These are phyloP conservation scores for Ecliptopera silaceata DNA, from an alignment of 2,888 invertebrate species.

Conservation along the genomic window DNA sequence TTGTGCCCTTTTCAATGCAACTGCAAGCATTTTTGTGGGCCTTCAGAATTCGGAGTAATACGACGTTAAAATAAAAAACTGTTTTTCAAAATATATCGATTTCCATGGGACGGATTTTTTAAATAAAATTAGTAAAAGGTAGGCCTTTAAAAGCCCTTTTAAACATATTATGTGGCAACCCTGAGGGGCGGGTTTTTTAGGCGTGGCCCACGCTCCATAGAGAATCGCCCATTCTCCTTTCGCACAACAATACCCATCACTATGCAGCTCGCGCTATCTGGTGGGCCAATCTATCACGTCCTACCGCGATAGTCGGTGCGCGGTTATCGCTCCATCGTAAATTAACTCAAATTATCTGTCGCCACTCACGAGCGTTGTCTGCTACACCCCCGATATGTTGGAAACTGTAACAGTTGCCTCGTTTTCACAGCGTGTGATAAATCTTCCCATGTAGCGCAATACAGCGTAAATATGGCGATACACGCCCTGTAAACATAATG, in stretches of 20 bases:
- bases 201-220: too few species aligned
- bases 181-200: too few species aligned
- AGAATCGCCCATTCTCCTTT: too few species aligned
- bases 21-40: too few species aligned
- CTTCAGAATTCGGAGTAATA: too few species aligned
- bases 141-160: too few species aligned
- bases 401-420: conserved; percentile 35
- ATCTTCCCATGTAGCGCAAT: conserved; percentile 20
- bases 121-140: too few species aligned
- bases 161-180: too few species aligned
- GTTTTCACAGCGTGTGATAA: conserved; percentile 32
- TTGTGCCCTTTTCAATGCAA: too few species aligned
- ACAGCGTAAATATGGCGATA: conserved; percentile 9
- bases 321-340: conserved; percentile 65
- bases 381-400: conserved; percentile 32
- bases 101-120: too few species aligned
- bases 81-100: too few species aligned
- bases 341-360: conserved; percentile 67
- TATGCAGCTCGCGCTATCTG: conserved; percentile 46
- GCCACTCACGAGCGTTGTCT: conserved; percentile 40
- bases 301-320: conserved; percentile 39
- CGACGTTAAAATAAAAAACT: too few species aligned
- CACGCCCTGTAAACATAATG: conserved; percentile 3
- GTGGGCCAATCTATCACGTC: conserved; percentile 57
- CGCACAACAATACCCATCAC: conserved; percentile 37